phyloP scores from a whole-genome alignment of 2,113 vertebrate genomes.

The Clarias gariepinus region DNA sequence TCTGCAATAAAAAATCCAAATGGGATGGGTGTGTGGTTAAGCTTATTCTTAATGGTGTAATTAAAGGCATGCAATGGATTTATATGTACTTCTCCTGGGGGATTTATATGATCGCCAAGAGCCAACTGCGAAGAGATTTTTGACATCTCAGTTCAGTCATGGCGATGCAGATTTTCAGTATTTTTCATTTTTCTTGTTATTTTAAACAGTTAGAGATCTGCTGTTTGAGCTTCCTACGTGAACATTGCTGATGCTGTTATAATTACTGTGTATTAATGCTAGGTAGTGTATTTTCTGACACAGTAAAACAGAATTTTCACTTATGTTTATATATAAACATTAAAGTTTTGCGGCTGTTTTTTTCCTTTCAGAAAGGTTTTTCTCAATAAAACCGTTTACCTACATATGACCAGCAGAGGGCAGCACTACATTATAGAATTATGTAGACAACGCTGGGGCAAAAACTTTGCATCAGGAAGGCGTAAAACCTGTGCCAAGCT shows the following conservation, averaged over 20 bases:
- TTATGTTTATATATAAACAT: not conserved
- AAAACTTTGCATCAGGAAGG: no score
- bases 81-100: no score
- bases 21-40: not conserved
- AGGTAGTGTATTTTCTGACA: not conserved
- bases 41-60: no score
- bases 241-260: not conserved
- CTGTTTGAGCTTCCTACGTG: not conserved
- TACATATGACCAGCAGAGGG: not conserved
- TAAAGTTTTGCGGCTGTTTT: not conserved
- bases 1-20: not conserved
- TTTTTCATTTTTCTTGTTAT: no score
- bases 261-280: not conserved
- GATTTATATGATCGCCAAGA: no score
- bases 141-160: no score
- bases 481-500: no score
- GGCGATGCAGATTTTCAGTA: not conserved
- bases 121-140: no score
- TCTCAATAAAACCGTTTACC: not conserved
- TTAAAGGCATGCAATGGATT: no score
- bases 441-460: not conserved
- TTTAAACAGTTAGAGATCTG: not conserved
- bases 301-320: not conserved
- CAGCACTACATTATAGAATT: conserved; percentile 1
- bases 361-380: not conserved